Percentiles rank a stretch among this genome's conserved stretches.
These are phyloP conservation scores for Clistopyga incitator DNA, from an alignment of 2,888 invertebrate genomes.

Conservation along the genomic window DNA sequence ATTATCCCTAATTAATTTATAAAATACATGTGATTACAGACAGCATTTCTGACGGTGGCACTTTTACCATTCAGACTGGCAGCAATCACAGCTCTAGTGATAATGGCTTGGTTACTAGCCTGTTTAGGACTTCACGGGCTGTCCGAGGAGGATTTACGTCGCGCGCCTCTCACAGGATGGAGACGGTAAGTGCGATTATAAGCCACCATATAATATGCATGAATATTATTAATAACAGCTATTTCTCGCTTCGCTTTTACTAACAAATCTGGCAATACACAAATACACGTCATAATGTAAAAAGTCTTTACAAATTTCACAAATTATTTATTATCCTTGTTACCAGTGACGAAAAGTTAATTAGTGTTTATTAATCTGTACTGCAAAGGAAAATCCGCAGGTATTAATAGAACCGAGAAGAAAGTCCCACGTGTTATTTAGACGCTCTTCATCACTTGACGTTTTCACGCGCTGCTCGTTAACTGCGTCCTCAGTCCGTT, in stretches of 20 bases:
- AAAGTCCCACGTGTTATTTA: not conserved
- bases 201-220: conserved; percentile 7
- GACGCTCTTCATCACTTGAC: not conserved
- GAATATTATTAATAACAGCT: conserved; percentile 12
- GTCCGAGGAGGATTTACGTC: conserved; percentile 91
- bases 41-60: conserved; percentile 93
- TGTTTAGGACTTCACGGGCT: conserved; percentile 93
- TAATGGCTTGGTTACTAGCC: conserved; percentile 94
- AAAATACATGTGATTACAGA: conserved; percentile 86
- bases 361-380: not conserved
- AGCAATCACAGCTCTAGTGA: conserved; percentile 90
- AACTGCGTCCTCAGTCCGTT: not conserved
- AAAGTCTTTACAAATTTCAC: not conserved
- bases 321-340: not conserved
- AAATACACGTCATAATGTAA: not conserved
- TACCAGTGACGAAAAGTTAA: not conserved
- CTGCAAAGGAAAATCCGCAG: not conserved
- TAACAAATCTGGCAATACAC: not conserved
- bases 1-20: not conserved
- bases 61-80: conserved; percentile 93
- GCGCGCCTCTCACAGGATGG: conserved; percentile 94
- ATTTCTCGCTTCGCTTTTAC: conserved; percentile 38
- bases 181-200: conserved; percentile 88
- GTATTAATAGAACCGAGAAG: not conserved
- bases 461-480: not conserved